A percentile compares a stretch with the other conserved stretches of the same genome.
phyloP scores from a whole-genome alignment of 2,113 vertebrate species.

The Psilopsiagon aurifrons region DNA sequence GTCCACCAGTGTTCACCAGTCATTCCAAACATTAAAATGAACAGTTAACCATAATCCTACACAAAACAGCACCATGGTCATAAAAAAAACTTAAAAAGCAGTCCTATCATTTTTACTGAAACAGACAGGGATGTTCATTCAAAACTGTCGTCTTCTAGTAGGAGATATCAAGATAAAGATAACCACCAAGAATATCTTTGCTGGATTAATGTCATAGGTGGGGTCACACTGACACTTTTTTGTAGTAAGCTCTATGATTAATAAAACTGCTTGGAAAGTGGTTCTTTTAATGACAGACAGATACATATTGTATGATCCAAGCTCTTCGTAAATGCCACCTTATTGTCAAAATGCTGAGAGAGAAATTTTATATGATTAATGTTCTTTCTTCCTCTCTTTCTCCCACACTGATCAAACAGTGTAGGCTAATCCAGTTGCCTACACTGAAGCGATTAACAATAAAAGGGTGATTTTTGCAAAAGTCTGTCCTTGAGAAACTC shows the following conservation, averaged over 20 bases:
- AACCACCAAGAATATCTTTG: not conserved
- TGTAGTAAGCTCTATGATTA: constrained; percentile 9
- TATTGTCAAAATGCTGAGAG: constrained; percentile 38
- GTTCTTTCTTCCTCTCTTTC: not conserved
- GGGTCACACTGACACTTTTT: constrained; percentile 8
- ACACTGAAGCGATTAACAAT: not conserved
- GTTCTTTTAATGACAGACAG: constrained; percentile 43
- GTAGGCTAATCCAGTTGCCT: not conserved
- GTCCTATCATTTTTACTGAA: not conserved
- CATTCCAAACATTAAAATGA: not conserved
- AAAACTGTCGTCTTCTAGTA: not conserved
- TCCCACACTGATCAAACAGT: not conserved
- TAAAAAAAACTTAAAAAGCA: not conserved
- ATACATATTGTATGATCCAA: constrained; percentile 40
- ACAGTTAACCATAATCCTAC: not conserved
- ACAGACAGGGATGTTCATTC: not conserved
- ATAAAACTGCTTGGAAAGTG: constrained; percentile 35
- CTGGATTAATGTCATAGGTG: not conserved
- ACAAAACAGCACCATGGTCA: not conserved
- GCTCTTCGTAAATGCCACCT: constrained; percentile 29
- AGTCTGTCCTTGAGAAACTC: not conserved
- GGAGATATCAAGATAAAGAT: not conserved
- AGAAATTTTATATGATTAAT: constrained; percentile 24
- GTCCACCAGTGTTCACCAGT: not conserved
- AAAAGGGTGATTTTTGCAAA: not conserved